A percentile compares a stretch with the other conserved stretches of the same genome.
phyloP scores from a whole-genome alignment of 2,888 invertebrate genomes.

The Nemurella pictetii region DNA sequence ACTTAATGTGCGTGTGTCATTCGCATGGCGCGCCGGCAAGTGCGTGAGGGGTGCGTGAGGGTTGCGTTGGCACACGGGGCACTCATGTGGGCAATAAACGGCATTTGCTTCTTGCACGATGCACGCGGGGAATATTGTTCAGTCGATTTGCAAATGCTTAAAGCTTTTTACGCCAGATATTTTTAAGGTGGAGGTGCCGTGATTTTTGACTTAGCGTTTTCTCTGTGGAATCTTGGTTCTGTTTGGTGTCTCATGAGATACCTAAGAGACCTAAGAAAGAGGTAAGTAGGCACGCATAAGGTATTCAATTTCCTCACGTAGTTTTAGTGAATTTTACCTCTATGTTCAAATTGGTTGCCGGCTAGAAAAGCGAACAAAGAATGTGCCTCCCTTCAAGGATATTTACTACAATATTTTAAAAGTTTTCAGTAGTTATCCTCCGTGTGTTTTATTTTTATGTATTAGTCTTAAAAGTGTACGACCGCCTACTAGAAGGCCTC shows the following conservation, averaged over 20 bases:
- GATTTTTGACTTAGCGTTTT: not conserved
- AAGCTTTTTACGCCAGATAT: not conserved
- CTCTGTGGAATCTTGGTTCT: not conserved
- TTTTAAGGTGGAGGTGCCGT: not conserved
- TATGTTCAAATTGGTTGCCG: too few relatives aligned
- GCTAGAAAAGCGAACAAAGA: too few relatives aligned
- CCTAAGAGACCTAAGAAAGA: not conserved
- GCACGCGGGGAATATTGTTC: not conserved
- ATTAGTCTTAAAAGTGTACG: too few relatives aligned
- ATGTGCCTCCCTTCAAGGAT: too few relatives aligned
- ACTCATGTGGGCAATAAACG: too few relatives aligned
- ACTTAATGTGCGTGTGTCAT: not conserved
- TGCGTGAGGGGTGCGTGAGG: not conserved
- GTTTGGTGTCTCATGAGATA: not conserved
- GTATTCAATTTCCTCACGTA: too few relatives aligned
- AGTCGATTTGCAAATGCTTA: not conserved
- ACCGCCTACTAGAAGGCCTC: not conserved
- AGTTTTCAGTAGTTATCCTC: too few relatives aligned
- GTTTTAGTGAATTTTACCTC: too few relatives aligned
- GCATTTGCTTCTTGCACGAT: not conserved
- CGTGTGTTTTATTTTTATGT: too few relatives aligned
- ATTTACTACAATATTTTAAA: too few relatives aligned
- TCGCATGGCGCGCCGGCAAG: not conserved
- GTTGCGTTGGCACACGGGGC: not conserved
- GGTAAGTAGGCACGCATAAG: too few relatives aligned